Base-by-base conservation (phyloP, 2,888 invertebrate genomes). In the Macroteleia sp. region DNA sequence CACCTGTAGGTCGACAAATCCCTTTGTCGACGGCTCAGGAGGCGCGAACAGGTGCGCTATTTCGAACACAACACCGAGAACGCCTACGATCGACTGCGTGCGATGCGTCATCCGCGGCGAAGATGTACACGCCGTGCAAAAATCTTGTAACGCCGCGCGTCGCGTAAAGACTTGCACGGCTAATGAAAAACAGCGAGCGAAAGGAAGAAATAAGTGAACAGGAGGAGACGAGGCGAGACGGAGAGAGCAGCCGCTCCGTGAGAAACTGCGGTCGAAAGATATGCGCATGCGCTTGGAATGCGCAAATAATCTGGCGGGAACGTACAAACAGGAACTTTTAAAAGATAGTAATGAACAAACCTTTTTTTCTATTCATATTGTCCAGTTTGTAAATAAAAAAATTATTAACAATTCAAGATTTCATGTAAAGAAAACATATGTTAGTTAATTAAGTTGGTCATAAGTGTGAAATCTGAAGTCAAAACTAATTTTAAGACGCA, bases 31-130 rank as follows among this genome's bases (percentile, higher is more conserved):
- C 48, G 44, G 10, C 5, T 9, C 22, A 5, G 12, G 12, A 44
- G 44, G 48, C 41, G 41, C 41, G 48, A 48, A 48, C 48, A 48
- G 48, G 48, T 48, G 48, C 30, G n/a, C 28, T 3, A 10, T 30
- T 48, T 28, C 17, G 30, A 48, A 48, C 48, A 30, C 30, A 30
- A 48, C 30, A 8, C 30, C 25, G 46, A 19, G 44, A 44, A 22
- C 25, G 44, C 44, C 44, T 25, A 25, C 22, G 25, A 14, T 12
- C 1, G 14, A 20, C 20, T 19, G 20, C 20, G 41, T 20, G 25
- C 25, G 44, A 44, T 44, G 44, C 44, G 44, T 44, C 44, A 44
- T 48, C 30, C 48, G 17, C 48, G 5, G 5, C 44, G 14, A 5
- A 25, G 44, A 44, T 25, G 44, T 44, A 19, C 44, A 5, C 12